These are phyloP conservation scores for Chrysotoxum bicinctum DNA, from an alignment of 2,888 invertebrate species.

Conservation along the genomic window DNA sequence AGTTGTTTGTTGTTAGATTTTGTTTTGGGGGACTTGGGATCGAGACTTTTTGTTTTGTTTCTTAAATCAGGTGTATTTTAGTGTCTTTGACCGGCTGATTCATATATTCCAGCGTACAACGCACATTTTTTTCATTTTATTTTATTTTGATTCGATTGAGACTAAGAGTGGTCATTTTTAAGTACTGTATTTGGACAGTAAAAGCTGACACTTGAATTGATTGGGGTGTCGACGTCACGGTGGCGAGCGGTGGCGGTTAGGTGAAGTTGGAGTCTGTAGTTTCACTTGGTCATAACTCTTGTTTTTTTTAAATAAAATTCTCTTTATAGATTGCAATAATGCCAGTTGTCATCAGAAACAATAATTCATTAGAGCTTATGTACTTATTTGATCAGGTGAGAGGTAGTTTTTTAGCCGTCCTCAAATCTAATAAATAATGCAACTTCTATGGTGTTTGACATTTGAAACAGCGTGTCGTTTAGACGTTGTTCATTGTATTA, in stretches of 20 bases:
- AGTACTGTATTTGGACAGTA: conserved; percentile 14
- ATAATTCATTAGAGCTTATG: conserved; percentile 39
- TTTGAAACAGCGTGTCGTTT: conserved; percentile 38
- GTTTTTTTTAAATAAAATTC: conserved; percentile 34
- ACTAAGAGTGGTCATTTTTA: neutral
- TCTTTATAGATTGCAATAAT: conserved; percentile 13
- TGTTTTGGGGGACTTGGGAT: conserved; percentile 16
- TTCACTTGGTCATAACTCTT: conserved; percentile 38
- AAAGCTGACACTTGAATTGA: conserved; percentile 42
- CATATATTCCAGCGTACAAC: conserved; percentile 56
- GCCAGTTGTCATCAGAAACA: conserved; percentile 9
- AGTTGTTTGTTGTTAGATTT: conserved; percentile 28
- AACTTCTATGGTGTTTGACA: conserved; percentile 36
- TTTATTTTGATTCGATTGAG: neutral
- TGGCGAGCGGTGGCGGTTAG: neutral
- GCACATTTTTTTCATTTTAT: conserved; percentile 30
- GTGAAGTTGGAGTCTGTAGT: conserved; percentile 7
- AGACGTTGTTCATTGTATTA: conserved; percentile 23
- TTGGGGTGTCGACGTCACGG: neutral
- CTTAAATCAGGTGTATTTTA: conserved; percentile 22
- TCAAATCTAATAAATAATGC: conserved; percentile 39
- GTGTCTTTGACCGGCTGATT: conserved; percentile 72
- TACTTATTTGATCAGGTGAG: conserved; percentile 58
- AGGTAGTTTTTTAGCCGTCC: conserved; percentile 18
- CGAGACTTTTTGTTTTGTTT: conserved; percentile 10